These are phyloP conservation scores for Drosophila monieri DNA, from an alignment of 2,888 invertebrate genomes.

Conservation along the genomic window DNA sequence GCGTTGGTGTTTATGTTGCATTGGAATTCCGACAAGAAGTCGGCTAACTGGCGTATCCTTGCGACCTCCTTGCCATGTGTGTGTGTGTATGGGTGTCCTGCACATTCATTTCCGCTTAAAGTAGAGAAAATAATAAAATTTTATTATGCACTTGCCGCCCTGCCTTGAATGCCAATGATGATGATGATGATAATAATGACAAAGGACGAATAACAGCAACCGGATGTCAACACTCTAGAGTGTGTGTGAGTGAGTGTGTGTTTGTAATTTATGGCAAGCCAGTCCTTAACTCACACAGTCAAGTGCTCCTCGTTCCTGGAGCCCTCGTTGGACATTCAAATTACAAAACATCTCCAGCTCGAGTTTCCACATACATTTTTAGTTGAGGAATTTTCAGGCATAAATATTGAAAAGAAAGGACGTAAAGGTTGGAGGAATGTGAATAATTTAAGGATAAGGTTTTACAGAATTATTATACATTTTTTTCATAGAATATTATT, in stretches of 20 bases:
- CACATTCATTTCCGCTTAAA: conserved; percentile 65
- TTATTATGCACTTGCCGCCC: conserved; percentile 73
- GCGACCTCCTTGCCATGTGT: conserved; percentile 1
- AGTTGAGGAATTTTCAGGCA: conserved; percentile 7
- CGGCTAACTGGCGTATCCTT: conserved; percentile 17
- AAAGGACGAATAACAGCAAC: conserved; percentile 1
- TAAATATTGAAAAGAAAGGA: background rate
- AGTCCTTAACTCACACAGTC: conserved; percentile 1
- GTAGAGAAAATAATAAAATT: conserved; percentile 66
- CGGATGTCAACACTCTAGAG: conserved; percentile 45
- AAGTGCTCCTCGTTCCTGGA: conserved; percentile 9
- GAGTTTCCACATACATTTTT: conserved; percentile 1
- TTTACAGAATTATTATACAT: no score
- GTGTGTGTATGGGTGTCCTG: conserved; percentile 16
- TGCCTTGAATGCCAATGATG: conserved; percentile 42
- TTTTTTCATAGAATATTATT: no score
- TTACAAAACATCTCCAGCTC: conserved; percentile 38
- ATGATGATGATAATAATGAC: conserved; percentile 28
- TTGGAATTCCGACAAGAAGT: conserved; percentile 23
- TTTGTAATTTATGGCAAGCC: conserved; percentile 57
- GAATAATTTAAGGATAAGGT: background rate
- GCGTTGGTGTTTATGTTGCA: conserved; percentile 9
- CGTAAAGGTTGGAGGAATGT: background rate
- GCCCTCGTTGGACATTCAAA: conserved; percentile 58
- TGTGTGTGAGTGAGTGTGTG: conserved; percentile 22